Base-by-base conservation (phyloP, 2,888 invertebrate species). In the Clostera curtula region DNA sequence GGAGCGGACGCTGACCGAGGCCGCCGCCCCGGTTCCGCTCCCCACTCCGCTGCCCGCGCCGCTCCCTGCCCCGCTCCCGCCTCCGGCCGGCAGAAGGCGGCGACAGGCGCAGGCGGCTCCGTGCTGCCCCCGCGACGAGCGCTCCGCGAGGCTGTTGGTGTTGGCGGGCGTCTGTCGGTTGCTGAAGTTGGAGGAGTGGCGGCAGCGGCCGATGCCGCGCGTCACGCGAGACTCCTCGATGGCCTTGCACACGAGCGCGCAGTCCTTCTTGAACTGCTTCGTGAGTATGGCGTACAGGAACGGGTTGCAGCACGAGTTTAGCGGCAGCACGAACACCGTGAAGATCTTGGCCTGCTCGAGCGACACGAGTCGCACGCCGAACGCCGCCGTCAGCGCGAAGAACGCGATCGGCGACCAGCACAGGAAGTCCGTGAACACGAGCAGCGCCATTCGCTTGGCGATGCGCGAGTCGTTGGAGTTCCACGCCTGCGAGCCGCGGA, bases 371-470 rank as follows among this genome's bases (percentile, higher is more conserved):
- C 94, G 95, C 41, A 92, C 84, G 5, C 97, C 97, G 65, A 96
- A 94, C 4, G 96, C 93, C 9, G 98, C 97, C 0, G 97, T 96
- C 17, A 98, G 85, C 4, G 97, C 93, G 69, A 96, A 95, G 75
- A 98, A 96, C 1, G 98, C 96, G 40, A 98, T 97, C 0, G 98
- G 98, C 2, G 97, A 95, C 98, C 98, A 98, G 82, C 98, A 98
- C 23, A 97, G 85, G 61, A 98, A 96, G 72, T 98, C 98, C 0
- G 98, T 98, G 70, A 97, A 97, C 2, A 98, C 97, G 30, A 98
- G 86, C 20, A 98, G 77, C 1, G 98, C 97, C 97, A 98, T 98
- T 19, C 97, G 87, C 71, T 97, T 97, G 20, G 98, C 97, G 49
- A 98, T 96, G 27, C 97, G 87, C 5, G 96, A 96, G 72, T 98